phyloP scores from a whole-genome alignment of 1,140 invertebrate species.

The Heliconius congener region DNA sequence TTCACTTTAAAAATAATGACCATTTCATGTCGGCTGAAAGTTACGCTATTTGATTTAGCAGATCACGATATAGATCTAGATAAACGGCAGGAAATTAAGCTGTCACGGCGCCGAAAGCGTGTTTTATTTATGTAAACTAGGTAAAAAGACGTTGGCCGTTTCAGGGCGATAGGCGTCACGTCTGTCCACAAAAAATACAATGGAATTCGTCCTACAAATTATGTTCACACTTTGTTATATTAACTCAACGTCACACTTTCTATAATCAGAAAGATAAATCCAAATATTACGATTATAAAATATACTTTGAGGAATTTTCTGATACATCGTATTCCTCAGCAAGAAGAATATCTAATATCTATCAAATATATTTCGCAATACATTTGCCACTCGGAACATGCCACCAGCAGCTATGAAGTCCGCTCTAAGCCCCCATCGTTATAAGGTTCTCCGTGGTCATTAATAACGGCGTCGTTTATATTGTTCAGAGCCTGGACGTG shows the following conservation, averaged over 20 bases:
- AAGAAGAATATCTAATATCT: too few species aligned
- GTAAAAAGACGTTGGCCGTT: not conserved
- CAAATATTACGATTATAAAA: too few species aligned
- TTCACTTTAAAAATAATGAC: conserved; percentile 5
- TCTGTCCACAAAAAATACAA: not conserved
- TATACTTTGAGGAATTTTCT: too few species aligned
- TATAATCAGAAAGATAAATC: too few species aligned
- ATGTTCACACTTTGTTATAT: not conserved
- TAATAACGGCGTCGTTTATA: conserved; percentile 32
- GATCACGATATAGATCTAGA: conserved; percentile 10
- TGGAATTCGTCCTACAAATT: not conserved
- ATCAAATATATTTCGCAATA: not conserved
- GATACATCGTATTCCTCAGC: too few species aligned
- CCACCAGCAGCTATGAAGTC: not conserved
- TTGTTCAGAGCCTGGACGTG: conserved; percentile 22
- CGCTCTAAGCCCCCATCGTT: conserved; percentile 2
- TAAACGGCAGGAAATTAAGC: conserved; percentile 3
- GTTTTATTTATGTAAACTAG: conserved; percentile 11
- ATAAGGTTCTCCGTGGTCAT: conserved; percentile 21
- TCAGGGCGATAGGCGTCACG: not conserved
- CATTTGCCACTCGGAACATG: not conserved
- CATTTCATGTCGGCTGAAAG: not conserved
- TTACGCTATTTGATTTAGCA: conserved; percentile 14
- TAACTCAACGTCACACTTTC: too few species aligned
- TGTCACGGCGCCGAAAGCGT: not conserved